A percentile compares a stretch with the other conserved stretches of the same genome.
These are phyloP conservation scores for Drosophila arizonae DNA, from an alignment of 1,140 invertebrate species.

Conservation along the genomic window DNA sequence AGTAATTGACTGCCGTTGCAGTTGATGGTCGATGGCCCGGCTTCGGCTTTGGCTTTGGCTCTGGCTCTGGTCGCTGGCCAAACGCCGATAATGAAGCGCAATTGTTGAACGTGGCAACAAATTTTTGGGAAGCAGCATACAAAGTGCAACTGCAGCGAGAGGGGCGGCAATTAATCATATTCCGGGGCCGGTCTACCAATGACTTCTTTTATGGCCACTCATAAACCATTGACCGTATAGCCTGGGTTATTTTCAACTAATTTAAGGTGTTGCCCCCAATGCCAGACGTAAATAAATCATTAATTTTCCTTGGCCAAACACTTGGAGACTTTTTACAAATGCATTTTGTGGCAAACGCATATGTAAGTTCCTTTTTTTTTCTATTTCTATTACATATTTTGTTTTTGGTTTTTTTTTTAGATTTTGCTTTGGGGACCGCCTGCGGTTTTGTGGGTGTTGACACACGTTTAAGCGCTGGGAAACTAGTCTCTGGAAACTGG, in stretches of 20 bases:
- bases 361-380: conserved; percentile 21
- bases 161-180: conserved; percentile 65
- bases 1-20: conserved; percentile 48
- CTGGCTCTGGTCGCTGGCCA: conserved; percentile 40
- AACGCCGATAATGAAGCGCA: conserved; percentile 74
- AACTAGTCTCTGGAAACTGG: conserved; percentile 18
- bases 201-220: conserved; percentile 45
- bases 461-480: conserved; percentile 49
- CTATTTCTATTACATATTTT: not conserved
- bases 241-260: conserved; percentile 50
- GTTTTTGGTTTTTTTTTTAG: too few species aligned
- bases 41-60: not conserved
- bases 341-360: conserved; percentile 19
- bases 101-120: conserved; percentile 63
- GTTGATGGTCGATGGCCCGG: conserved; percentile 50
- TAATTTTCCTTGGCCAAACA: conserved; percentile 39
- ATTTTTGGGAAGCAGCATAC: conserved; percentile 43
- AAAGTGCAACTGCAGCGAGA: conserved; percentile 39
- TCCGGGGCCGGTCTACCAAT: conserved; percentile 19
- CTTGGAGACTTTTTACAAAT: conserved; percentile 32
- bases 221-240: conserved; percentile 31
- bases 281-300: conserved; percentile 64
- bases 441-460: conserved; percentile 74
- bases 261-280: conserved; percentile 69
- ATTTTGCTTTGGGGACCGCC: conserved; percentile 41